Conservation (phyloP, 1,140 invertebrate genomes). For the Drosophila littoralis region DNA sequence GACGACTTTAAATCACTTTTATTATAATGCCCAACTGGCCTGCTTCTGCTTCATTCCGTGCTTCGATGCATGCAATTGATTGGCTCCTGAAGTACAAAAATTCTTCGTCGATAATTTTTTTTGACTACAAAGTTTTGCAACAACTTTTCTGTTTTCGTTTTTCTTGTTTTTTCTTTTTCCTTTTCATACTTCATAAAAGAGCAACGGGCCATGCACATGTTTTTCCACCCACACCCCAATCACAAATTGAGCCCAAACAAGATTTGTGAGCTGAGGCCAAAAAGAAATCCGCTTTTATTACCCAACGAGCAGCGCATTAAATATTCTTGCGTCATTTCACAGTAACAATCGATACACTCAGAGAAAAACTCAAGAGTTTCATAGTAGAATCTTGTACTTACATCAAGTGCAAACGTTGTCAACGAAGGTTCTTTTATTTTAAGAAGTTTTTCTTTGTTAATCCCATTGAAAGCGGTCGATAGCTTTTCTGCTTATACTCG, state of each 20-base stretch:
- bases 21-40: conserved; percentile 39
- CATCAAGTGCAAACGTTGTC: background rate
- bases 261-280: conserved; percentile 65
- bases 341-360: conserved; percentile 11
- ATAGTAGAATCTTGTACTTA: background rate
- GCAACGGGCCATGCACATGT: conserved; percentile 23
- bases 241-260: conserved; percentile 64
- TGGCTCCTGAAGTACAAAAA: conserved; percentile 63
- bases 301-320: conserved; percentile 64
- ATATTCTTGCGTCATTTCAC: conserved; percentile 76
- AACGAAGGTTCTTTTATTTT: no score
- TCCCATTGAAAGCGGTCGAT: no score
- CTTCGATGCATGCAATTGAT: conserved; percentile 71
- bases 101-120: conserved; percentile 60
- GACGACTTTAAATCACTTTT: conserved; percentile 62
- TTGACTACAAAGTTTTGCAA: conserved; percentile 41
- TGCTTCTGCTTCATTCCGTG: background rate
- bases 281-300: conserved; percentile 76
- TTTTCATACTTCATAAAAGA: conserved; percentile 56
- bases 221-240: conserved; percentile 5
- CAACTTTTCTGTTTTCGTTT: conserved; percentile 37
- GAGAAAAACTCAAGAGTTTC: background rate
- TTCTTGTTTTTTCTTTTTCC: background rate
- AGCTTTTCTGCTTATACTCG: no score
- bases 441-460: no score